Evolutionary conservation across 1,140 invertebrate genomes (phyloP), one percentile per base, ranked within the genome.

Genomic region (Drosophila malerkotliana): DNA sequence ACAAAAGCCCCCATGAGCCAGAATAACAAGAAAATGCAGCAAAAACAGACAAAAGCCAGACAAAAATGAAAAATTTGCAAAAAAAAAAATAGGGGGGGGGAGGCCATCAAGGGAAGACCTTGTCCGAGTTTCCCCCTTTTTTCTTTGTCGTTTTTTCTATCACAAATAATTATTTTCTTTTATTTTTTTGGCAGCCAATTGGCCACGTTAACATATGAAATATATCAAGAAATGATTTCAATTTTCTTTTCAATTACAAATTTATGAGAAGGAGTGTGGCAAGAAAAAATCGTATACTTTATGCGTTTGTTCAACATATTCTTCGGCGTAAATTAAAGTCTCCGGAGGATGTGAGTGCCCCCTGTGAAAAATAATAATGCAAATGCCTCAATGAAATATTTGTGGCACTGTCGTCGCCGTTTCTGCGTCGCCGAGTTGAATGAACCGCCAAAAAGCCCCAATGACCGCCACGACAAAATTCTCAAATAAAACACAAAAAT

Each of bases 361-460:
- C 32, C 24, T 12, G 3, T 6, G 12, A 10, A 26, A 56, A 58
- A 51, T 32, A 77, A 77, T 76, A 77, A 80, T 84, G 80, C 80
- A 83, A 84, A 84, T 80, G 72, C 59, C 72, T 37, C 72, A 62
- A 72, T 84, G 77, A 85, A 80, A 80, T 85, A 84, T 84, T 73
- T 77, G 72, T 68, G 72, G 66, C 76, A 67, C 61, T 84, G 71
- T 45, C 68, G 71, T 37, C 52, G 67, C 56, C 63, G 30, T 39
- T 64, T 45, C 74, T 61, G 45, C 67, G 75, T 61, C 59, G 73
- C 60, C 76, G 8, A 84, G 80, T 84, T 84, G 72, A 84, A 84
- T 45, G 81, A 80, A 83, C 79, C 58, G 52, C 34, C 41, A 26
- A 26, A 18, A 49, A 49, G 28, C 6, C 10, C 21, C 41, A 49